Percentiles rank a stretch among this genome's conserved stretches.
These are phyloP conservation scores for Conus ventricosus DNA, from an alignment of 1,140 invertebrate genomes.

Conservation along the genomic window DNA sequence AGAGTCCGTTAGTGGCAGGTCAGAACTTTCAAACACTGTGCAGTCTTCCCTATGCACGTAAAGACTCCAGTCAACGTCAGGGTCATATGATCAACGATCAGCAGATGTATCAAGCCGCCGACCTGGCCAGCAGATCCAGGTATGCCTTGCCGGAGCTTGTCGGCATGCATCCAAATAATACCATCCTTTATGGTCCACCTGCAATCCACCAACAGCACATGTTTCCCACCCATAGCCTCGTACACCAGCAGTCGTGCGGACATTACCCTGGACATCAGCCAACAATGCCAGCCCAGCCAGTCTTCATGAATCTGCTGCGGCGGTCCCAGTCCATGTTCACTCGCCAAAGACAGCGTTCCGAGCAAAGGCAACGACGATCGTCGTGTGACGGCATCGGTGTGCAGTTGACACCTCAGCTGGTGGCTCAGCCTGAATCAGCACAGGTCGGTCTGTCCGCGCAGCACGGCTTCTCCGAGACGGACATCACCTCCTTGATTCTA, in stretches of 20 bases:
- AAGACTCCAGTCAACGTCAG: background rate
- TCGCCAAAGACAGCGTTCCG: background rate
- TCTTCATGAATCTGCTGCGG: background rate
- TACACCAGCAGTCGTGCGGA: background rate
- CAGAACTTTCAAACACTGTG: background rate
- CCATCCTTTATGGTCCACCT: background rate
- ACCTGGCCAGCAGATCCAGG: background rate
- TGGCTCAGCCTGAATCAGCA: background rate
- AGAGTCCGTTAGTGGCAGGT: background rate
- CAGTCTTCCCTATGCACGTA: background rate
- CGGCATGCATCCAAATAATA: background rate
- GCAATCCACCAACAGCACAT: background rate
- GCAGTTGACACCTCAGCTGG: background rate
- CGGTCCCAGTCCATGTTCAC: background rate
- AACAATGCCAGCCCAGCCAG: background rate
- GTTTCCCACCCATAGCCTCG: background rate
- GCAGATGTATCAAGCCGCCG: background rate
- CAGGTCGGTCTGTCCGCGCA: background rate
- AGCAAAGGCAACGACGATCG: background rate
- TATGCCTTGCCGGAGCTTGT: background rate
- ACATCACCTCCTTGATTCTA: background rate
- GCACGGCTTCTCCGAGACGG: background rate
- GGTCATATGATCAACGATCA: background rate
- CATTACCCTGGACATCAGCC: background rate
- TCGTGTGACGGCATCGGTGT: background rate